phyloP scores from a whole-genome alignment of 2,888 invertebrate genomes.

The Lysandra bellargus region DNA sequence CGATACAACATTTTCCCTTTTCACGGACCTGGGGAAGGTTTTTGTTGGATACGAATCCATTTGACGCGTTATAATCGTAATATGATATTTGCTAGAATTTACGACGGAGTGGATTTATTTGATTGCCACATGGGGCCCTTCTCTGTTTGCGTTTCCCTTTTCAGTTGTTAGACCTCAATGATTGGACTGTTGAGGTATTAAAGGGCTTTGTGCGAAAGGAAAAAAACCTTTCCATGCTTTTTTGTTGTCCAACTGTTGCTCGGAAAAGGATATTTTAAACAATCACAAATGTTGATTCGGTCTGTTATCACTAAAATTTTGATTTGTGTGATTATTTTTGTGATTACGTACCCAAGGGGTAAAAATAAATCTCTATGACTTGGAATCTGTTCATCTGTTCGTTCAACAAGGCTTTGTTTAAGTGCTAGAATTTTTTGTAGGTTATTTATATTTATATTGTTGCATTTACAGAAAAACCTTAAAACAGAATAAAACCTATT shows the following conservation, averaged over 20 bases:
- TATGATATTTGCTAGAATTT: conserved; percentile 41
- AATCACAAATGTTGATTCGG: background rate
- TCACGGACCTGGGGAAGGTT: conserved; percentile 33
- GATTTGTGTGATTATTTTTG: no score
- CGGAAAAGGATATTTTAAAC: background rate
- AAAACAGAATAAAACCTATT: no score
- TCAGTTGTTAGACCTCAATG: conserved; percentile 31
- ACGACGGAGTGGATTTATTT: conserved; percentile 40
- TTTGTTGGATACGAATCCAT: conserved; percentile 36
- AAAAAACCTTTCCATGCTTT: conserved; percentile 1
- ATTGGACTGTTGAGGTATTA: conserved; percentile 17
- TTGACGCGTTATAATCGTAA: conserved; percentile 40
- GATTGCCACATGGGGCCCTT: conserved; percentile 34
- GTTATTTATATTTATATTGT: no score
- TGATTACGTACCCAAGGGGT: no score
- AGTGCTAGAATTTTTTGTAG: no score
- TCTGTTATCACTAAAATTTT: background rate
- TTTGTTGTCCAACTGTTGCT: background rate
- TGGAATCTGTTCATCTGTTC: no score
- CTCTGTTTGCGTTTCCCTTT: conserved; percentile 31
- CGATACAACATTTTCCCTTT: conserved; percentile 39
- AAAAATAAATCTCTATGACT: no score
- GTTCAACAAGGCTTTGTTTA: no score
- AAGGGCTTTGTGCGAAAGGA: background rate
- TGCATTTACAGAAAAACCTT: no score